Conservation (phyloP, 1,140 invertebrate genomes). For the Streblospio benedicti region DNA sequence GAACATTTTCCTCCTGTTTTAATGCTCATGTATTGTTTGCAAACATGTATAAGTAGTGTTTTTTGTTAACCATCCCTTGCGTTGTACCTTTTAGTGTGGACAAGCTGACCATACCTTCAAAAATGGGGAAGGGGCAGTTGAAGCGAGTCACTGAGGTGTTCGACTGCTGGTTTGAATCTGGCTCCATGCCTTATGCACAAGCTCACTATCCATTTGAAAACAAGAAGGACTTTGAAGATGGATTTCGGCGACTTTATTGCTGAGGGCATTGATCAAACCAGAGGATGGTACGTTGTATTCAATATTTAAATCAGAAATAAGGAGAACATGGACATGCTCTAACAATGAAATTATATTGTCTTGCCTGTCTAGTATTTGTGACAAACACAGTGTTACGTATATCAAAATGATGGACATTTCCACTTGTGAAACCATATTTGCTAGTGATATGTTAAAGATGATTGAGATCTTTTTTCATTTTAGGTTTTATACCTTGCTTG, state of each 20-base stretch:
- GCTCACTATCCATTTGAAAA: constrained; percentile 89
- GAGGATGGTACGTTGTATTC: constrained; percentile 88
- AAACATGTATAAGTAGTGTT: too few species aligned
- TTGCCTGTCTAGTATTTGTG: background rate
- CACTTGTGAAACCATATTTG: too few species aligned
- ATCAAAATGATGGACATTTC: too few species aligned
- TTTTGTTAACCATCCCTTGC: background rate
- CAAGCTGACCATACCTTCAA: constrained; percentile 85
- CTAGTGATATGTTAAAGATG: too few species aligned
- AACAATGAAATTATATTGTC: background rate
- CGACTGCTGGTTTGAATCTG: constrained; percentile 99
- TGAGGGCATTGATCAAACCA: constrained; percentile 97
- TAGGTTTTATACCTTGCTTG: constrained; percentile 91
- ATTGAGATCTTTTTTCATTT: constrained; percentile 13
- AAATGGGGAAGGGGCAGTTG: constrained; percentile 69
- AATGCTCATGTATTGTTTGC: too few species aligned
- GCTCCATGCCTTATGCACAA: constrained; percentile 98
- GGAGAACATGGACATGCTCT: constrained; percentile 10
- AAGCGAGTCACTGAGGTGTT: constrained; percentile 88
- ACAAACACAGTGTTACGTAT: too few species aligned
- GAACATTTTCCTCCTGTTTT: background rate
- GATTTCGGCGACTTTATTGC: constrained; percentile 98
- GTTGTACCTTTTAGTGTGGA: constrained; percentile 60
- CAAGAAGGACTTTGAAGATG: constrained; percentile 79
- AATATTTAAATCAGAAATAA: too few species aligned